A percentile compares a stretch with the other conserved stretches of the same genome.
Conservation (phyloP, 35 echinoderm and acorn worm species). For the Patiria miniata region DNA sequence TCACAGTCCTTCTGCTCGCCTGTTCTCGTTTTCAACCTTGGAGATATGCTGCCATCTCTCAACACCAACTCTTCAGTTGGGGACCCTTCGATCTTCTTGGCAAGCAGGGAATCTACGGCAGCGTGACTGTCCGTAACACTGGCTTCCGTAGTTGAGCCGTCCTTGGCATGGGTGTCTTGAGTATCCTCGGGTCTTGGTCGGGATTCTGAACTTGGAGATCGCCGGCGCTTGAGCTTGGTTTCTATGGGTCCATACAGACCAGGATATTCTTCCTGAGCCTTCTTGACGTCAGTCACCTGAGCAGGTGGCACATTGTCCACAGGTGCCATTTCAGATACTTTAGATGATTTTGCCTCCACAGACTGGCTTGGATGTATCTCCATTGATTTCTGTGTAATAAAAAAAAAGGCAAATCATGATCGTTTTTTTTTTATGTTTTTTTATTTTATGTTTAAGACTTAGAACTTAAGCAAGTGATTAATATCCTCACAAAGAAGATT, state of each 20-base stretch:
- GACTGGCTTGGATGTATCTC: no score
- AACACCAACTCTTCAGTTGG: neutral
- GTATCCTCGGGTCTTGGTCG: neutral
- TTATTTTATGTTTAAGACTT: no score
- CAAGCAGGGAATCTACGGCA: constrained; percentile 7
- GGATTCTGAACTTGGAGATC: neutral
- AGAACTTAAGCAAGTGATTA: no score
- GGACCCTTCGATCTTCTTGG: neutral
- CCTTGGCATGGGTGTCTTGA: neutral
- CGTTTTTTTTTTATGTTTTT: no score
- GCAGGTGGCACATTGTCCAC: neutral
- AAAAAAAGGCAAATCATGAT: no score
- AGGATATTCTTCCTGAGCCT: constrained; percentile 26
- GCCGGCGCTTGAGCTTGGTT: constrained; percentile 30
- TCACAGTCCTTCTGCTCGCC: neutral
- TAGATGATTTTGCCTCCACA: neutral
- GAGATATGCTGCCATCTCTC: neutral
- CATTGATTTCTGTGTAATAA: no score
- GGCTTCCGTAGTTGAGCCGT: neutral
- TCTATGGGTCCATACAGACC: constrained; percentile 55
- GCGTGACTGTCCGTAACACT: neutral
- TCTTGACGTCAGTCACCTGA: neutral
- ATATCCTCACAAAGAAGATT: no score
- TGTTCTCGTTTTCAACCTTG: neutral
- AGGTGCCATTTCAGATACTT: neutral